Conservation (phyloP, 2,113 vertebrate genomes). For the Muscicapa adusta region DNA sequence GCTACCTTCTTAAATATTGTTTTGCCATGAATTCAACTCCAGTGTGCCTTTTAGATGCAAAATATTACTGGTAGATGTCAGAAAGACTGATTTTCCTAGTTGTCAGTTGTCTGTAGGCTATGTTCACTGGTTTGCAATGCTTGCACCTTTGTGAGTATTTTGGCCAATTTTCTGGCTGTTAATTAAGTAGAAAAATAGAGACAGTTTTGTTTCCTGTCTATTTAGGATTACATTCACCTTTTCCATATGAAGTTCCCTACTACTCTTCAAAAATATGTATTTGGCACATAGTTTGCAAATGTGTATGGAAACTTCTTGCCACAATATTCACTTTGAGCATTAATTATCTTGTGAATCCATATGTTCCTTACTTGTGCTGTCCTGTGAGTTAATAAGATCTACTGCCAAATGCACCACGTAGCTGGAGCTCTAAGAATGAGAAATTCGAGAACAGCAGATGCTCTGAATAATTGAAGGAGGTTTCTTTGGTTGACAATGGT, state of each 20-base stretch:
- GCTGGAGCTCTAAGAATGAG: constrained; percentile 22
- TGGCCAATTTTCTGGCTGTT: neutral
- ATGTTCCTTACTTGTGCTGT: neutral
- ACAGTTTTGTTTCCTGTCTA: neutral
- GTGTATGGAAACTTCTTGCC: neutral
- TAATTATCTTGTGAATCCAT: neutral
- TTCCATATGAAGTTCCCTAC: neutral
- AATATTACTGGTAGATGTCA: neutral
- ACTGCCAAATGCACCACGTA: constrained; percentile 1
- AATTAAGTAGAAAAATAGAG: neutral
- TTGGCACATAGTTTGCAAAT: neutral
- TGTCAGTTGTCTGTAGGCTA: neutral
- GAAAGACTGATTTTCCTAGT: neutral
- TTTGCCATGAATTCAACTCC: neutral
- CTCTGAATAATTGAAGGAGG: constrained; percentile 68
- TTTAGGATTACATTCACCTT: neutral
- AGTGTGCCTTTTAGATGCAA: neutral
- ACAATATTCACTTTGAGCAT: neutral
- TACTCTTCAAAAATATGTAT: neutral
- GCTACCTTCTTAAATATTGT: neutral
- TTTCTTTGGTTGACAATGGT: constrained; percentile 37
- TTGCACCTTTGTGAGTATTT: neutral
- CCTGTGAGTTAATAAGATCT: neutral
- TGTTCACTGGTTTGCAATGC: neutral
- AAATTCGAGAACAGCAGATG: constrained; percentile 34